Evolutionary conservation across 2,888 invertebrate species (phyloP), one percentile per base, ranked within the genome.

Genomic region (Caradrina clavipalpis): DNA sequence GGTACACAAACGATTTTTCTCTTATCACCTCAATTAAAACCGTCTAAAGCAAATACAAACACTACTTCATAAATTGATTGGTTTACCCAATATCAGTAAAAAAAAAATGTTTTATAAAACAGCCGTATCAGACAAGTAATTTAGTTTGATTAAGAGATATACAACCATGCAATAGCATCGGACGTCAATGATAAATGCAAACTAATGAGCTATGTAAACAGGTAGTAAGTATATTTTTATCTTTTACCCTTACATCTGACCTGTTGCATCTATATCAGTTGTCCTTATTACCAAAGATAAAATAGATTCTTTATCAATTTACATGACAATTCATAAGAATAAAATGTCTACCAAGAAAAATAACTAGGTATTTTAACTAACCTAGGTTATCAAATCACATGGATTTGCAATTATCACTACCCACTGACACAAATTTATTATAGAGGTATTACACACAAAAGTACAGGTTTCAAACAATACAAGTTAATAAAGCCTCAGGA

Each of bases 181-280:
- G 13, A 69, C 7, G 39, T 64, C 65, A 75, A 42, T 65, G 49
- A 76, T 67, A 67, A 69, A 63, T 73, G 63, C 68, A 47, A 55
- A 62, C 31, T 59, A 68, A 72, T 59, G 39, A 72, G 54, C 61
- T 73, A 73, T 62, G 69, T 83, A 85, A 85, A 83, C 78, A 81
- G 81, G 81, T 78, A 85, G 66, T 79, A 64, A 85, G 66, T 79
- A 64, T 21, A 57, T 76, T 35, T 6, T 35, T 81, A 84, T 86
- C 78, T 69, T 58, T 74, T 56, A 77, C 73, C 69, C 68, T 65
- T 64, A 67, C 73, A 70, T 73, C 59, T 77, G 86, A 86, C 79
- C 85, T 76, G 73, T 57, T 65, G 55, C 51, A 70, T 64, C 56
- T 61, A 51, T 64, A 78, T 66, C 56, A 67, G 47, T 55, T 61